Evolutionary conservation across 2,113 vertebrate genomes (phyloP).

Genomic region (Sarotherodon lohbergeri): DNA sequence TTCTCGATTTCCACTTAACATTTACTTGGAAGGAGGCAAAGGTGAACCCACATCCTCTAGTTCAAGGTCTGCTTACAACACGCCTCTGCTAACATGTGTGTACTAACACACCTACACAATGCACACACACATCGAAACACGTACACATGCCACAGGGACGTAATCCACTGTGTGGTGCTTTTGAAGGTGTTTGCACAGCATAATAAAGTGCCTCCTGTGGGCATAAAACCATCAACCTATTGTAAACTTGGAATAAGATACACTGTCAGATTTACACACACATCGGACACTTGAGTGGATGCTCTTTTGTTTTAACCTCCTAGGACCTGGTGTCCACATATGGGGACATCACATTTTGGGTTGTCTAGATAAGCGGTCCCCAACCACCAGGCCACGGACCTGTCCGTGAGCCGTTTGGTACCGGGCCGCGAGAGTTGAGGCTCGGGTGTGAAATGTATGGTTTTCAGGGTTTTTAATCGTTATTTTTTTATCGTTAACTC

Average conservation of each 20-base stretch:
- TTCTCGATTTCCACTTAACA: neutral
- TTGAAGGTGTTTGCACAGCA: neutral
- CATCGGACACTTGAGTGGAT: neutral
- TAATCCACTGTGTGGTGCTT: neutral
- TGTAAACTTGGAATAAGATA: neutral
- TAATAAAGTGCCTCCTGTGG: neutral
- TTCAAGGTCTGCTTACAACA: neutral
- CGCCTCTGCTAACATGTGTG: neutral
- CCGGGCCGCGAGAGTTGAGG: too few species aligned
- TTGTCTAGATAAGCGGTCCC: too few species aligned
- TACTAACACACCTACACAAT: neutral
- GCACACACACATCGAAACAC: accelerated
- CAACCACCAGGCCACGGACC: too few species aligned
- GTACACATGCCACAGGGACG: neutral
- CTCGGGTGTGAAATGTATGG: too few species aligned
- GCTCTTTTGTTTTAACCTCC: too few species aligned
- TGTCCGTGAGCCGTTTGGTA: too few species aligned
- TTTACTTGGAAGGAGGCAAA: neutral
- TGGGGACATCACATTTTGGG: too few species aligned
- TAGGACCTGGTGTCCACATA: too few species aligned
- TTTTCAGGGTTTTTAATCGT: too few species aligned
- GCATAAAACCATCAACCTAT: neutral
- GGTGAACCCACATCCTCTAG: conserved; percentile 4
- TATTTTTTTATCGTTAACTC: too few species aligned
- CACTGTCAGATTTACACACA: neutral